phyloP scores from a whole-genome alignment of 1,140 invertebrate species.

The Lutraria rhynchaena region DNA sequence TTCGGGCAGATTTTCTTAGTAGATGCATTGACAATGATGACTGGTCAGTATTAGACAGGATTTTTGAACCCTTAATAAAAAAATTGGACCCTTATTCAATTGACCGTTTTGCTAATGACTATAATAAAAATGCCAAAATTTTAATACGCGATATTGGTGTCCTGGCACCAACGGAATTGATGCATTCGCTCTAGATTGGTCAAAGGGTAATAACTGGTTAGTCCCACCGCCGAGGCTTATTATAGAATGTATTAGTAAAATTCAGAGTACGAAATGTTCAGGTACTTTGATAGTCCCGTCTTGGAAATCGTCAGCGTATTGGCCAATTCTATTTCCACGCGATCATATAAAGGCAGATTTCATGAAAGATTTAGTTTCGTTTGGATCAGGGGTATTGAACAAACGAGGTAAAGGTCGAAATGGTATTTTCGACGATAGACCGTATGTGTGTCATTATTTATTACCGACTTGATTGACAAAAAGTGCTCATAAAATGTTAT shows the following conservation, averaged over 20 bases:
- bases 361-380: neutral
- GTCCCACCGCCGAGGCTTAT: too few relatives aligned
- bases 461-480: neutral
- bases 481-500: neutral
- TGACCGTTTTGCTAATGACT: neutral
- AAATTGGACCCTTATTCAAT: slow-evolving; percentile 3
- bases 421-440: slow-evolving; percentile 14
- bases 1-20: slow-evolving; percentile 36
- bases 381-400: too few relatives aligned
- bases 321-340: slow-evolving; percentile 9
- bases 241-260: too few relatives aligned
- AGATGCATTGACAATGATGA: slow-evolving; percentile 42
- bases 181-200: neutral
- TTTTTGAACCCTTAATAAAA: slow-evolving; percentile 36
- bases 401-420: neutral
- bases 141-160: slow-evolving; percentile 44
- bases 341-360: neutral
- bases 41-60: slow-evolving; percentile 17
- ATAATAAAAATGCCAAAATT: slow-evolving; percentile 38
- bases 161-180: too few relatives aligned
- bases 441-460: neutral
- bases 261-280: neutral
- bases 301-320: slow-evolving; percentile 31
- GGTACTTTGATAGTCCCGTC: slow-evolving; percentile 33
- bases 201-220: neutral